These are phyloP conservation scores for Nerophis ophidion DNA, from an alignment of 2,113 vertebrate species.

Conservation along the genomic window DNA sequence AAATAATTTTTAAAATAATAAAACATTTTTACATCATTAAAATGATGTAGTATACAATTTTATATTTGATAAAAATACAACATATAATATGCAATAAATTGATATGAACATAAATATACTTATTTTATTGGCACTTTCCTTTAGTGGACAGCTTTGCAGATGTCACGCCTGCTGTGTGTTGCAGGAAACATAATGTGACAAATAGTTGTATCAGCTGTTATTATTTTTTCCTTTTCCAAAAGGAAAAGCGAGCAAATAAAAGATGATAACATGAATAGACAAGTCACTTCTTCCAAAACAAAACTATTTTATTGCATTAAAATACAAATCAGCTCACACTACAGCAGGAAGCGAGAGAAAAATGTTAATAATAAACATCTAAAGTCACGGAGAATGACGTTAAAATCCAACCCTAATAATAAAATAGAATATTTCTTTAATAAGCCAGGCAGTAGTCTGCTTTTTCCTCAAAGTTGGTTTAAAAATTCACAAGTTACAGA, in stretches of 20 bases:
- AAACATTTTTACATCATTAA: too few species aligned
- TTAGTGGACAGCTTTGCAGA: not conserved
- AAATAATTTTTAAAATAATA: too few species aligned
- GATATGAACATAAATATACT: too few species aligned
- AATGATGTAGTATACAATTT: too few species aligned
- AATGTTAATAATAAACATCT: conserved; percentile 11
- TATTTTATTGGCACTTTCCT: not conserved
- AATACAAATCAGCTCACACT: conserved; percentile 41
- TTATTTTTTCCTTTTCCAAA: too few species aligned
- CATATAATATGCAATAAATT: too few species aligned
- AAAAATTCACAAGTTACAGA: not conserved
- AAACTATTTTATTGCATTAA: conserved; percentile 55
- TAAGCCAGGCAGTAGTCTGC: too few species aligned
- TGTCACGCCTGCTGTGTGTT: not conserved
- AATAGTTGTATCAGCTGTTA: not conserved
- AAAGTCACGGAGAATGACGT: not conserved
- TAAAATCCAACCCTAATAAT: too few species aligned
- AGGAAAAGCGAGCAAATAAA: too few species aligned
- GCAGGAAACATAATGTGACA: not conserved
- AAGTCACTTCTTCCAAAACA: conserved; percentile 13
- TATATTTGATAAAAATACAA: too few species aligned
- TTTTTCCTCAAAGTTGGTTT: not conserved
- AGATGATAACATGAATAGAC: not conserved
- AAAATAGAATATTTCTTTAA: too few species aligned
- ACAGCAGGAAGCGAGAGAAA: conserved; percentile 20